These are phyloP conservation scores for Ips nitidus DNA, from an alignment of 1,140 invertebrate genomes.

Conservation along the genomic window DNA sequence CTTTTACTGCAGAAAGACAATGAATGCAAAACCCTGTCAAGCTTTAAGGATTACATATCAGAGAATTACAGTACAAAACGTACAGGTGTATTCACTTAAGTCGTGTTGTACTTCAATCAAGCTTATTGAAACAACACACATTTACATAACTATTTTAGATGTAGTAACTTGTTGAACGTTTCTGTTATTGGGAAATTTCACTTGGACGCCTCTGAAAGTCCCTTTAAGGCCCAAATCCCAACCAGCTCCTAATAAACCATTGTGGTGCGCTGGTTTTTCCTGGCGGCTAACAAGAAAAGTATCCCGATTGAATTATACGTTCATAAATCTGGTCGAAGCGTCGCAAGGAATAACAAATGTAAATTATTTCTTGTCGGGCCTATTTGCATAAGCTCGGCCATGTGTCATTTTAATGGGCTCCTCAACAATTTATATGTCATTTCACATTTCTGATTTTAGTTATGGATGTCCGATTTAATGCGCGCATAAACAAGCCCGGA, in stretches of 20 bases:
- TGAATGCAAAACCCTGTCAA: no score
- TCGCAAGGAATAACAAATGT: constrained; percentile 27
- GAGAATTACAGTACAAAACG: no score
- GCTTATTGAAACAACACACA: no score
- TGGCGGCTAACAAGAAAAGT: neutral
- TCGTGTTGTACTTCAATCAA: no score
- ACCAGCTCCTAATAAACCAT: neutral
- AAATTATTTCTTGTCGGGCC: constrained; percentile 26
- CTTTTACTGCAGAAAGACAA: no score
- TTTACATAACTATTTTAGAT: no score
- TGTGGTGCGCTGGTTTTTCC: neutral
- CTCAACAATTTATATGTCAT: constrained; percentile 25
- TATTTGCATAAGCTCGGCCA: constrained; percentile 27
- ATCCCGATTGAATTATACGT: constrained; percentile 7
- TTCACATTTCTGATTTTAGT: constrained; percentile 14
- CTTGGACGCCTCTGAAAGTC: no score
- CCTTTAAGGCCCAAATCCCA: no score
- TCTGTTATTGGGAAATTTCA: no score
- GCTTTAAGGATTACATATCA: no score
- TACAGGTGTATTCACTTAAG: no score
- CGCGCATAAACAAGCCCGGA: constrained; percentile 5
- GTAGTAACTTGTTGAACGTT: no score
- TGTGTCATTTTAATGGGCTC: constrained; percentile 26
- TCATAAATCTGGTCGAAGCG: constrained; percentile 20
- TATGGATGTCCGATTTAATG: constrained; percentile 22